Base-by-base conservation (phyloP, 2,113 vertebrate species). In the Tragelaphus strepsiceros region DNA sequence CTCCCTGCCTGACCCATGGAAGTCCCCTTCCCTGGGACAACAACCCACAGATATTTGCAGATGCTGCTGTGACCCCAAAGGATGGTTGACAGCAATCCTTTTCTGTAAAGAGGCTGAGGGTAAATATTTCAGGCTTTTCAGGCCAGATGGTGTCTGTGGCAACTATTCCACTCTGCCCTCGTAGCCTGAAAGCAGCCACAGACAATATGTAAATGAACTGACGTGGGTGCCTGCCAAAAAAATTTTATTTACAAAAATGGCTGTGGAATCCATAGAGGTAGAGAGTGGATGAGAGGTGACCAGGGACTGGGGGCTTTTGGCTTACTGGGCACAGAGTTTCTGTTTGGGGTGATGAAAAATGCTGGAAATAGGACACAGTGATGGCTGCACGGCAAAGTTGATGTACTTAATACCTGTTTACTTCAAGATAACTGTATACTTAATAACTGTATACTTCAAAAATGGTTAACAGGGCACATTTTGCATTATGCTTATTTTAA, bases 381-480 rank as follows among this genome's bases (percentile, higher is more conserved):
- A 84, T 2, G 26, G 49, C 0, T 24, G 6, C 19, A 3, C 0
- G 1, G 88, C 46, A 30, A 26, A 19, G 43, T 6, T 19, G 39
- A 39, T 3, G 43, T 35, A 54, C n/a, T 82, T 46, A 12, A 24
- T 28, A 71, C n/a, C 16, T 0, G 1, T 74, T 39, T 74, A 74
- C 67, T 74, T 74, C 21, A 39, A 39, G n/a, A 24, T 30, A 51
- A 28, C 30, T 49, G 5, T 7, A 43, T 9, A 10, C n/a, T 32
- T 53, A 54, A 61, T 32, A 46, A 24, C 21, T 35, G 4, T 6
- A 46, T 12, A 7, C 26, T 30, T 56, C 13, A 13, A 26, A 13
- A 58, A 54, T 1, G 26, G 58, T 26, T 35, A 77, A 59, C 43
- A 7, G 1, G 51, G 49, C 49, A 19, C 62, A 49, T 61, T 78